Conservation (phyloP, 2,888 invertebrate species). For the Tetramorium bicarinatum region DNA sequence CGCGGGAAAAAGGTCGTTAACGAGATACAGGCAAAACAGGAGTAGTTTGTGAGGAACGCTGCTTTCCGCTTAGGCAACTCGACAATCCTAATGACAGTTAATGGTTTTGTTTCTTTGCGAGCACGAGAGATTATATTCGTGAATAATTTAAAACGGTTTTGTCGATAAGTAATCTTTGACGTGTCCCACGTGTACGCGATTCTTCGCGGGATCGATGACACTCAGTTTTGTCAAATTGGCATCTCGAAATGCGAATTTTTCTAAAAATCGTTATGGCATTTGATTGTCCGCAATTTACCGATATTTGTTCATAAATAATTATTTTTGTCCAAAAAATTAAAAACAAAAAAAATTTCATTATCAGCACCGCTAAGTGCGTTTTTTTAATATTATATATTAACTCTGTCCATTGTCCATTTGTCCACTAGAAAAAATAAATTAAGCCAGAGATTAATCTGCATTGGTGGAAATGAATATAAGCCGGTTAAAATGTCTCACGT, state of each 20-base stretch:
- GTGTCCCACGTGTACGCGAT: not conserved
- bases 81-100: not conserved
- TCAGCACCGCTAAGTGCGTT: too few relatives aligned
- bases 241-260: too few relatives aligned
- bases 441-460: too few relatives aligned
- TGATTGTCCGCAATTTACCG: too few relatives aligned
- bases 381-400: too few relatives aligned
- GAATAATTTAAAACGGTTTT: not conserved
- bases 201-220: not conserved
- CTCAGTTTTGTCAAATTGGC: too few relatives aligned
- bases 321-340: too few relatives aligned
- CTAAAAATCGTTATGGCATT: too few relatives aligned
- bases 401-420: too few relatives aligned
- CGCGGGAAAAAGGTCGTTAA: not conserved
- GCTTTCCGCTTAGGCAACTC: not conserved
- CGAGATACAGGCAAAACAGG: not conserved
- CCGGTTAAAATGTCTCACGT: not conserved
- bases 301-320: too few relatives aligned
- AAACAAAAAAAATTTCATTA: too few relatives aligned
- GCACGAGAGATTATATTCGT: not conserved
- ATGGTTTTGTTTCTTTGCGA: not conserved
- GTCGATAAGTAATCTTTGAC: not conserved
- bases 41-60: not conserved
- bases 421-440: too few relatives aligned
- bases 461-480: not conserved